Conservation (phyloP, 23 tunicate species). For the Styela plicata region DNA sequence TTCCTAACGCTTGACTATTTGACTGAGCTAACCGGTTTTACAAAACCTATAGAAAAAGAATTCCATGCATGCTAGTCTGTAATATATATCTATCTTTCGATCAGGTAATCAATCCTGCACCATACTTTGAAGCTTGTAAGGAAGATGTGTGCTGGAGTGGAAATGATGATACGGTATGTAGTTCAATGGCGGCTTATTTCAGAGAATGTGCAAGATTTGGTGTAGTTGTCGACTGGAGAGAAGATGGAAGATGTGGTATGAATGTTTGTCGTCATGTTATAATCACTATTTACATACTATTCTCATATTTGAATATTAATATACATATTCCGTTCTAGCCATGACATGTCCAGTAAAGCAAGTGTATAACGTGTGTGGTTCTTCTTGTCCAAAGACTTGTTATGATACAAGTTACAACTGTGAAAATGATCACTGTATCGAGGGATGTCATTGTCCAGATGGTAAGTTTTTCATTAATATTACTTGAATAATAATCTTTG, state of each 20-base stretch:
- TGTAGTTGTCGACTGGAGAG: constrained; percentile 86
- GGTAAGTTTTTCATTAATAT: constrained; percentile 48
- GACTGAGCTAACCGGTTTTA: no score
- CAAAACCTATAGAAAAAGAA: no score
- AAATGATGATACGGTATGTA: constrained; percentile 88
- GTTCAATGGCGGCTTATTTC: constrained; percentile 95
- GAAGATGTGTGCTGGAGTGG: constrained; percentile 93
- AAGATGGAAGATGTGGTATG: constrained; percentile 82
- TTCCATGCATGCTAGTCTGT: no score
- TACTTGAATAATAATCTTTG: no score
- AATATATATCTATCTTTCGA: not conserved
- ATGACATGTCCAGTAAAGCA: constrained; percentile 82
- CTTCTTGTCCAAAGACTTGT: constrained; percentile 94
- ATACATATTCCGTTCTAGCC: no score
- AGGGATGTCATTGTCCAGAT: constrained; percentile 97
- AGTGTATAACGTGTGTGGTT: constrained; percentile 88
- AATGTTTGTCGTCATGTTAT: no score
- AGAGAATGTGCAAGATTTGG: constrained; percentile 90
- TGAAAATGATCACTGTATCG: constrained; percentile 97
- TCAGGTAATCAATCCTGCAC: constrained; percentile 84
- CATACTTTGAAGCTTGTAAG: constrained; percentile 94
- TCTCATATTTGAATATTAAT: no score
- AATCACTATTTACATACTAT: not conserved
- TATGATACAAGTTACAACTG: constrained; percentile 94
- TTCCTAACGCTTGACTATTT: no score